Percentiles rank a stretch among this genome's conserved stretches.
Evolutionary conservation across 2,797 vertebrate species (phyloP).

Genomic region (Scarus forsteni): DNA sequence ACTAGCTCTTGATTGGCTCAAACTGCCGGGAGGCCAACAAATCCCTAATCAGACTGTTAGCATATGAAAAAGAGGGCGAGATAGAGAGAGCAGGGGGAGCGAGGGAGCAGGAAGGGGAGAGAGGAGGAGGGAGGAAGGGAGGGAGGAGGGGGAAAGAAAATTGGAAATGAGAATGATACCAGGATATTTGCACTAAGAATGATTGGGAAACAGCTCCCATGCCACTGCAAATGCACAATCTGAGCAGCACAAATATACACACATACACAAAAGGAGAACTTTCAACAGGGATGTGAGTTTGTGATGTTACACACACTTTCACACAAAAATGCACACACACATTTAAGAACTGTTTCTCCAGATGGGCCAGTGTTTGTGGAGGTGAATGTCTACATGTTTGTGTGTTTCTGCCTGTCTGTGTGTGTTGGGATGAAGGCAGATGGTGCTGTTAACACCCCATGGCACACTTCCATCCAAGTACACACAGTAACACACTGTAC

Average conservation of each 20-base stretch:
- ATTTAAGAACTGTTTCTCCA: constrained; percentile 6
- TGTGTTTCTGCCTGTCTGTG: neutral
- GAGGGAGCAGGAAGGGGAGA: neutral
- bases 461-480: constrained; percentile 38
- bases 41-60: constrained; percentile 74
- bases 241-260: neutral
- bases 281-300: constrained; percentile 17
- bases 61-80: constrained; percentile 55
- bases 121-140: neutral
- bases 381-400: neutral
- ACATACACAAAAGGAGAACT: neutral
- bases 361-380: constrained; percentile 29
- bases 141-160: constrained; percentile 14
- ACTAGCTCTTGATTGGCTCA: constrained; percentile 76
- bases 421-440: constrained; percentile 41
- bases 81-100: constrained; percentile 26
- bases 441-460: constrained; percentile 46
- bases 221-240: constrained; percentile 15
- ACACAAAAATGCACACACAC: constrained; percentile 8
- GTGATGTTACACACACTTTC: neutral
- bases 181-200: constrained; percentile 54
- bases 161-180: constrained; percentile 50
- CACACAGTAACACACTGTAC: constrained; percentile 7
- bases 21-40: constrained; percentile 71
- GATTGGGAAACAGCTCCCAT: constrained; percentile 23